A percentile compares a stretch with the other conserved stretches of the same genome.
phyloP scores from a whole-genome alignment of 2,888 invertebrate species.

The Glyphotaelius pellucidus region DNA sequence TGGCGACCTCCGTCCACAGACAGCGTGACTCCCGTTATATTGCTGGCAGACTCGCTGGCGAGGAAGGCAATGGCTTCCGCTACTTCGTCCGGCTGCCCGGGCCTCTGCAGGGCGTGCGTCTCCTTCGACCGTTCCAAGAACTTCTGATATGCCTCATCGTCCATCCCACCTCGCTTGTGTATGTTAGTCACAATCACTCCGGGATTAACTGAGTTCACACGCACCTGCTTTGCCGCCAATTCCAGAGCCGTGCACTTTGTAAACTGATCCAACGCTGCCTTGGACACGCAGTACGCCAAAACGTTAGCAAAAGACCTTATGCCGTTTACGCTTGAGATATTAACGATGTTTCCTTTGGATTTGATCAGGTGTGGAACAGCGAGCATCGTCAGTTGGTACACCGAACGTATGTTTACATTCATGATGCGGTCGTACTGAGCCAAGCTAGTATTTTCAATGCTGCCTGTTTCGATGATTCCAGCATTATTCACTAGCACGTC shows the following conservation, averaged over 20 bases:
- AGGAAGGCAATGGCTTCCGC: constrained; percentile 84
- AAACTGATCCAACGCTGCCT: constrained; percentile 85
- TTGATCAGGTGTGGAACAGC: constrained; percentile 75
- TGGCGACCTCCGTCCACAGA: constrained; percentile 87
- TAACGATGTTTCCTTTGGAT: constrained; percentile 76
- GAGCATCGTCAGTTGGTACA: constrained; percentile 73
- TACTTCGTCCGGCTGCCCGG: constrained; percentile 80
- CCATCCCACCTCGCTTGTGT: constrained; percentile 82
- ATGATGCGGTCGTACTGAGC: constrained; percentile 77
- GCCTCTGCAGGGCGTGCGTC: constrained; percentile 83
- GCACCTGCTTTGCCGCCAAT: constrained; percentile 75
- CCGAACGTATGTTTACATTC: constrained; percentile 75
- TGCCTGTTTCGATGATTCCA: constrained; percentile 75
- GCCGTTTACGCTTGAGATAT: constrained; percentile 81
- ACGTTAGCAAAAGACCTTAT: constrained; percentile 81
- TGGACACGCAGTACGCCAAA: constrained; percentile 83
- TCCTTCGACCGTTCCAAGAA: constrained; percentile 81
- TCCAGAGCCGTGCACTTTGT: constrained; percentile 84
- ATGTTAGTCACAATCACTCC: constrained; percentile 83
- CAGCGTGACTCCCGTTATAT: constrained; percentile 84
- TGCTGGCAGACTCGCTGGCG: constrained; percentile 82
- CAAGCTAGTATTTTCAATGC: constrained; percentile 75
- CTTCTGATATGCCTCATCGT: constrained; percentile 77
- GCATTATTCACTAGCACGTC: constrained; percentile 76
- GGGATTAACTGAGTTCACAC: constrained; percentile 84